Evolutionary conservation across 1,140 invertebrate genomes (phyloP).

Genomic region (Dolichoris vasculosae): DNA sequence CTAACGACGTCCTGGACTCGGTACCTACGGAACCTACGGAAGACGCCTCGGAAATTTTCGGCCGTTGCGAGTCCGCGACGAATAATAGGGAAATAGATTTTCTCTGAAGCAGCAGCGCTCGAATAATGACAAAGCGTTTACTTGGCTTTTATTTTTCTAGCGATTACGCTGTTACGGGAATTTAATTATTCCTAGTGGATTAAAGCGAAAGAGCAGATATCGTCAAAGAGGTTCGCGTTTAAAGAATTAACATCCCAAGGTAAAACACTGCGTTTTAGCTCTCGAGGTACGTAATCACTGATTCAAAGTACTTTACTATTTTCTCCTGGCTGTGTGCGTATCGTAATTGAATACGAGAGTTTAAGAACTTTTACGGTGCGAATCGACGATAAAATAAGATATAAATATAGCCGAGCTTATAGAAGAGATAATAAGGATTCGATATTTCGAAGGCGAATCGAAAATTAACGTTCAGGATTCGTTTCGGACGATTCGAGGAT

Average conservation of each 20-base stretch:
- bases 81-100: background rate
- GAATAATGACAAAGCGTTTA: background rate
- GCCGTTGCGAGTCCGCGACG: background rate
- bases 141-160: too few species aligned
- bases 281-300: background rate
- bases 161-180: background rate
- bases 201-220: background rate
- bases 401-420: too few species aligned
- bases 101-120: background rate
- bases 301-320: background rate
- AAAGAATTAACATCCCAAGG: background rate
- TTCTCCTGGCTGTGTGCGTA: background rate
- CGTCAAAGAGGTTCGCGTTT: background rate
- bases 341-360: background rate
- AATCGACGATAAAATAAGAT: too few species aligned
- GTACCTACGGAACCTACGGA: background rate
- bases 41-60: background rate
- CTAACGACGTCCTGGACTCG: constrained; percentile 40
- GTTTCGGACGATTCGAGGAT: too few species aligned
- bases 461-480: too few species aligned
- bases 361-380: background rate
- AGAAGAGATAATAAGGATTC: too few species aligned
- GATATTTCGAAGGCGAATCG: too few species aligned
- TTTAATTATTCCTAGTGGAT: background rate
- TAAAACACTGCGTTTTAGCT: background rate